Percentiles rank a stretch among this genome's conserved stretches.
Evolutionary conservation across 2,797 vertebrate genomes (phyloP).

Genomic region (Squalus acanthias): DNA sequence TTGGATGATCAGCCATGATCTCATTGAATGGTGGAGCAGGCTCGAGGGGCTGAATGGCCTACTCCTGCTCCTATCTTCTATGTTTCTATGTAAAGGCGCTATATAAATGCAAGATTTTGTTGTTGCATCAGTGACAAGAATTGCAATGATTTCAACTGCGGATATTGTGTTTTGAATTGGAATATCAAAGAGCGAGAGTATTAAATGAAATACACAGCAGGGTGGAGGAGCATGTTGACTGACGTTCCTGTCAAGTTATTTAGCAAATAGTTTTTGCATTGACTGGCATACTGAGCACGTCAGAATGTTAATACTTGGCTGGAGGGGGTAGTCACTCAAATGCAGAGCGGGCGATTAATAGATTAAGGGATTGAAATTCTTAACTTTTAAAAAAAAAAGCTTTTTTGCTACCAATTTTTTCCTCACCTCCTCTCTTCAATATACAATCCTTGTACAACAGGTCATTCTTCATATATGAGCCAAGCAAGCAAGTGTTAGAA

Average conservation of each 20-base stretch:
- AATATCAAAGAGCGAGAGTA: not conserved
- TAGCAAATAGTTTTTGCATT: not conserved
- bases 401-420: not conserved
- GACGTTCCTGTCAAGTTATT: not conserved
- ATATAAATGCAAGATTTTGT: not conserved
- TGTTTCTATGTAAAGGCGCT: not conserved
- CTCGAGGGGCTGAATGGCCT: too few species aligned
- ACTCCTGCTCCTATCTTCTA: too few species aligned
- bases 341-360: not conserved
- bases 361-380: not conserved
- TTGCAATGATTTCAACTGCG: not conserved
- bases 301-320: not conserved
- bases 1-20: too few species aligned
- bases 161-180: not conserved
- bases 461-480: not conserved
- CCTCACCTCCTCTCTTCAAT: not conserved
- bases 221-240: not conserved
- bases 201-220: not conserved
- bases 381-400: not conserved
- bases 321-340: not conserved
- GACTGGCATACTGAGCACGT: not conserved
- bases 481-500: not conserved
- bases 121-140: not conserved
- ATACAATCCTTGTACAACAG: not conserved
- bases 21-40: too few species aligned